A percentile compares a stretch with the other conserved stretches of the same genome.
Conservation (phyloP, 2,797 vertebrate genomes). For the Euthynnus affinis region DNA sequence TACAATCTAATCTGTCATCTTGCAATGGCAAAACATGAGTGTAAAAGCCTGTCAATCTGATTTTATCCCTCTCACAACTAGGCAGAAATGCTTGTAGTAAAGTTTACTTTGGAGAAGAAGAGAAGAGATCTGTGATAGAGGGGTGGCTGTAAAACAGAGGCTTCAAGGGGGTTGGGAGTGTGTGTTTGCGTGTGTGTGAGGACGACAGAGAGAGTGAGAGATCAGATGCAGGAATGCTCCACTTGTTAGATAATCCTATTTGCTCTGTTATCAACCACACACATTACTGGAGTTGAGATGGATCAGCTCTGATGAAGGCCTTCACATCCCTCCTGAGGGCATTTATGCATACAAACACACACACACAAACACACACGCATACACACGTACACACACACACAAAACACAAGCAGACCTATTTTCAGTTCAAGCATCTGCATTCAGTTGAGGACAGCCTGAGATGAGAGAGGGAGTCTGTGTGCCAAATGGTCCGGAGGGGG, state of each 20-base stretch:
- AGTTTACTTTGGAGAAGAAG: constrained; percentile 56
- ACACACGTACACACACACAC: constrained; percentile 16
- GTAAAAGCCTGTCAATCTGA: constrained; percentile 29
- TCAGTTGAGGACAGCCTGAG: constrained; percentile 55
- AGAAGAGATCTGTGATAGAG: constrained; percentile 45
- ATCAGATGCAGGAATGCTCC: constrained; percentile 71
- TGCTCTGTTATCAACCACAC: constrained; percentile 74
- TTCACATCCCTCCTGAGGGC: constrained; percentile 55
- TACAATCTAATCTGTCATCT: constrained; percentile 14
- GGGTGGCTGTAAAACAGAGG: constrained; percentile 37
- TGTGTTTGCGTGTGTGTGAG: constrained; percentile 23
- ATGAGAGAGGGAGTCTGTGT: constrained; percentile 46
- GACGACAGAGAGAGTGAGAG: constrained; percentile 40
- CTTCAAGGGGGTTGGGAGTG: constrained; percentile 37
- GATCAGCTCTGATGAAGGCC: constrained; percentile 75
- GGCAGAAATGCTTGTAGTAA: constrained; percentile 41
- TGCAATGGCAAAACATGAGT: constrained; percentile 3
- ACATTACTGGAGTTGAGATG: constrained; percentile 70
- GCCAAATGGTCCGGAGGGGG: constrained; percentile 61
- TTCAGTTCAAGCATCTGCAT: constrained; percentile 59
- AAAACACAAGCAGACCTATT: constrained; percentile 47
- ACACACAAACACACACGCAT: constrained; percentile 11
- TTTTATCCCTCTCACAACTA: constrained; percentile 23
- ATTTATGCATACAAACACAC: constrained; percentile 41
- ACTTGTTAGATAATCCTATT: constrained; percentile 80